These are phyloP conservation scores for Hyphantria cunea DNA, from an alignment of 1,140 invertebrate genomes.

Conservation along the genomic window DNA sequence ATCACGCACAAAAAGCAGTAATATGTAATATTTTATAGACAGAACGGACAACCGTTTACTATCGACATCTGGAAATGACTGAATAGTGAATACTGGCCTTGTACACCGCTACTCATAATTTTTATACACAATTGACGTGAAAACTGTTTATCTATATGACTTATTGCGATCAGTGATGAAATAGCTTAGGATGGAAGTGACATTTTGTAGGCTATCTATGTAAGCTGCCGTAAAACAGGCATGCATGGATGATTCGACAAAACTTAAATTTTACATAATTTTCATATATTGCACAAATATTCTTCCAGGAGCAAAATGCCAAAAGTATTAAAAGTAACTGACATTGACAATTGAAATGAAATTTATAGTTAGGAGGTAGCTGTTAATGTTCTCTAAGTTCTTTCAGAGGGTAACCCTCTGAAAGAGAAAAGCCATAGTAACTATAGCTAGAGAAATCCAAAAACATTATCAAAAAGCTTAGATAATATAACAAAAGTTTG, in stretches of 20 bases:
- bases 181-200: conserved; percentile 27
- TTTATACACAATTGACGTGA: conserved; percentile 48
- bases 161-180: conserved; percentile 55
- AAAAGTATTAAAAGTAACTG: conserved; percentile 11
- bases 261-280: conserved; percentile 25
- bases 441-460: not conserved
- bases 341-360: conserved; percentile 4
- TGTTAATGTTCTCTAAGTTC: too few relatives aligned
- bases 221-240: conserved; percentile 3
- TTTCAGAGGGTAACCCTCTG: too few relatives aligned
- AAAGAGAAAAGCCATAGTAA: too few relatives aligned
- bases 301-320: conserved; percentile 9
- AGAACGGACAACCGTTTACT: conserved; percentile 10
- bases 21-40: conserved; percentile 22
- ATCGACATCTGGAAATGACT: conserved; percentile 44
- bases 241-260: conserved; percentile 6
- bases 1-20: conserved; percentile 29
- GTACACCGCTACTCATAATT: conserved; percentile 45
- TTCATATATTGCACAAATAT: conserved; percentile 16
- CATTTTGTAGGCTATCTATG: conserved; percentile 9
- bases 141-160: conserved; percentile 36
- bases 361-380: too few relatives aligned
- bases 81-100: conserved; percentile 49
- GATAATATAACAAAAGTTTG: too few relatives aligned
- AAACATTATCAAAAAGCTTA: too few relatives aligned